phyloP scores from a whole-genome alignment of 1,140 invertebrate species.

The Trinorchestia longiramus region DNA sequence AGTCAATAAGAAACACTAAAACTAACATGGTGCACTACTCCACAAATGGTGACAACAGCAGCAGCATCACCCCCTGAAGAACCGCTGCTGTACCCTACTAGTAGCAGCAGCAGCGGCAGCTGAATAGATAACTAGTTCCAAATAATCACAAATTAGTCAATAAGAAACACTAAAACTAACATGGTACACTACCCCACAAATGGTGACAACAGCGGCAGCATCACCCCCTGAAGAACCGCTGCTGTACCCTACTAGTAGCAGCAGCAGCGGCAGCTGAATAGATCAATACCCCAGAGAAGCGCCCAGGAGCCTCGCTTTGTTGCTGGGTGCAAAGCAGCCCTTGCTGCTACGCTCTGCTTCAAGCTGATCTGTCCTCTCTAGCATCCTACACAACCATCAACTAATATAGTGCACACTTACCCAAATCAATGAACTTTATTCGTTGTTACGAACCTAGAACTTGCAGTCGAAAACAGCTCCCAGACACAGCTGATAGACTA shows the following conservation, averaged over 20 bases:
- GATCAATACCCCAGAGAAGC: slow-evolving; percentile 52
- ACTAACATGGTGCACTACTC: too few relatives aligned
- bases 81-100: not conserved
- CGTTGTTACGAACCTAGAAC: not conserved
- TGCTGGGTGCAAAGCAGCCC: slow-evolving; percentile 30
- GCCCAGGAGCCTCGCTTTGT: slow-evolving; percentile 5
- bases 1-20: too few relatives aligned
- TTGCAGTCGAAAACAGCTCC: not conserved
- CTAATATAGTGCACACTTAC: not conserved
- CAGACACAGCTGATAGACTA: not conserved
- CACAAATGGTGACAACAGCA: not conserved
- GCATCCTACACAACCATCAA: not conserved
- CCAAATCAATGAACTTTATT: not conserved
- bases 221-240: not conserved
- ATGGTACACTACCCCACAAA: not conserved
- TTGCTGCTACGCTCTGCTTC: slow-evolving; percentile 20
- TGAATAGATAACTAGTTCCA: too few relatives aligned
- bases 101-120: slow-evolving; percentile 4
- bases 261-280: slow-evolving; percentile 3
- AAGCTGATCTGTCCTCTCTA: not conserved
- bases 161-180: too few relatives aligned
- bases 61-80: not conserved
- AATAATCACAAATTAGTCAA: too few relatives aligned
- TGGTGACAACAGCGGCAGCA: not conserved
- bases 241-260: not conserved